Percentiles rank a stretch among this genome's conserved stretches.
Conservation (phyloP, 2,797 vertebrate species). For the Lagodon rhomboides region DNA sequence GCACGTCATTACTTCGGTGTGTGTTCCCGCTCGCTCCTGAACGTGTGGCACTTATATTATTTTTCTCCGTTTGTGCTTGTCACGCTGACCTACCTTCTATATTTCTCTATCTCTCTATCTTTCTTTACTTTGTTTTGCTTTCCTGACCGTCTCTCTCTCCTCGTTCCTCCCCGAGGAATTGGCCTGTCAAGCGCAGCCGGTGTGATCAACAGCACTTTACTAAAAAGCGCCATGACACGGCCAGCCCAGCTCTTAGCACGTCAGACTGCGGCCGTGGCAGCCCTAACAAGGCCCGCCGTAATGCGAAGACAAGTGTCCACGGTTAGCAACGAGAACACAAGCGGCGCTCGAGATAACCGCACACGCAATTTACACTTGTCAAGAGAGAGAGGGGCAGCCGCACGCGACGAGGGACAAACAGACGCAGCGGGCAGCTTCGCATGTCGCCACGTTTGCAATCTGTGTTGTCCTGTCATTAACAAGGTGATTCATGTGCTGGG, state of each 20-base stretch:
- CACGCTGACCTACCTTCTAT: background rate
- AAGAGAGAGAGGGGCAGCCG: conserved; percentile 11
- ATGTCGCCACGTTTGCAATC: conserved; percentile 38
- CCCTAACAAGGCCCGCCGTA: conserved; percentile 58
- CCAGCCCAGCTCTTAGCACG: conserved; percentile 60
- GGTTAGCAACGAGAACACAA: conserved; percentile 24
- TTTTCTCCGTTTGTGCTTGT: conserved; percentile 33
- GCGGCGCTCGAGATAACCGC: conserved; percentile 23
- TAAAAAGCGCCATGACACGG: conserved; percentile 60
- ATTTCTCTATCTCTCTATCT: background rate
- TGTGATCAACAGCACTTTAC: conserved; percentile 74
- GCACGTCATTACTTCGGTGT: conserved; percentile 13
- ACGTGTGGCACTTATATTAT: conserved; percentile 4
- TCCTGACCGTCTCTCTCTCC: conserved; percentile 2
- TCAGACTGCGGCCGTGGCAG: conserved; percentile 60
- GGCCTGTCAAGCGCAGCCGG: conserved; percentile 67
- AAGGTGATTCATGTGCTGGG: conserved; percentile 35
- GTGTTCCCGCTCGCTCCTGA: conserved; percentile 10
- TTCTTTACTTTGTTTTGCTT: background rate
- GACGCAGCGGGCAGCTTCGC: background rate
- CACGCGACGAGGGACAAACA: conserved; percentile 11
- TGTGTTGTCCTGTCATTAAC: conserved; percentile 38
- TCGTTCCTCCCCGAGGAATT: conserved; percentile 62
- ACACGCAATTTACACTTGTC: conserved; percentile 45
- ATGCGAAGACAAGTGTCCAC: conserved; percentile 56